Evolutionary conservation across 1,140 invertebrate genomes (phyloP).

Genomic region (Aphelenchoides besseyi): DNA sequence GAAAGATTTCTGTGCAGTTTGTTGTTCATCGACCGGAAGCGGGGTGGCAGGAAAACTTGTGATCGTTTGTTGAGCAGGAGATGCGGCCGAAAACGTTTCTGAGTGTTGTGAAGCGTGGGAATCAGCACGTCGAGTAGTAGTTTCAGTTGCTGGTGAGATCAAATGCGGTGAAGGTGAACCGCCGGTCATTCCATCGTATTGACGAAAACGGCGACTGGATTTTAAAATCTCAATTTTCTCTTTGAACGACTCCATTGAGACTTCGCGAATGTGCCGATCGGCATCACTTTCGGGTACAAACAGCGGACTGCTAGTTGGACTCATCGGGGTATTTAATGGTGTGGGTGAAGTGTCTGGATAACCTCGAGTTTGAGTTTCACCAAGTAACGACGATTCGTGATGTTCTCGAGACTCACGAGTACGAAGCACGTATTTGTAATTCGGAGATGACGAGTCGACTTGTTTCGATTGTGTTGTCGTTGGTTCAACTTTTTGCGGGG

Average conservation of each 20-base stretch:
- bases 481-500: background rate
- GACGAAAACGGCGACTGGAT: background rate
- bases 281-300: background rate
- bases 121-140: conserved; percentile 14
- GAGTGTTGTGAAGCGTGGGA: background rate
- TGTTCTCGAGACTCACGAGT: conserved; percentile 9
- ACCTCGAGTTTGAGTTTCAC: background rate
- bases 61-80: background rate
- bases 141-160: background rate
- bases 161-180: conserved; percentile 10
- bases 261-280: background rate
- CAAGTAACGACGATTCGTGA: background rate
- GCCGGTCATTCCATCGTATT: background rate
- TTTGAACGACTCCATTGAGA: background rate
- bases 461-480: background rate
- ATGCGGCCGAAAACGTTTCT: conserved; percentile 8
- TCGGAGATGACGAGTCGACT: background rate
- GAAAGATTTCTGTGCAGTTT: background rate
- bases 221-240: conserved; percentile 21
- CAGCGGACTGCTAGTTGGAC: background rate
- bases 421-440: background rate
- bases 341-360: conserved; percentile 9
- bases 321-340: conserved; percentile 5
- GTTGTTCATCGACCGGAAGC: background rate
- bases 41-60: conserved; percentile 10